Evolutionary conservation across 2,888 invertebrate genomes (phyloP).

Genomic region (Anticlea derivata): DNA sequence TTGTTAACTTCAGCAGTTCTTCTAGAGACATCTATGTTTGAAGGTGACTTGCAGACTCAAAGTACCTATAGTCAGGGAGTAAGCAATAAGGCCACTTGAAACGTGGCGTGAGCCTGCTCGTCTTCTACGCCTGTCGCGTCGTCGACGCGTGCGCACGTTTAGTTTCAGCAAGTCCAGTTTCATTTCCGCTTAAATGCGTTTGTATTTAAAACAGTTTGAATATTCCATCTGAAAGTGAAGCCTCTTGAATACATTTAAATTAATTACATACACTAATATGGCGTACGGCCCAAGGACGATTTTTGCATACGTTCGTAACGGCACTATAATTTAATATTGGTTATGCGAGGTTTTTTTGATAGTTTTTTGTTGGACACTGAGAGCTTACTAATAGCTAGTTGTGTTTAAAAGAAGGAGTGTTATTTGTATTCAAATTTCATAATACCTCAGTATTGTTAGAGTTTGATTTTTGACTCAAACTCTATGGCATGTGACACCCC

Average conservation of each 20-base stretch:
- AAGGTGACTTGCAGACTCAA: too few species aligned
- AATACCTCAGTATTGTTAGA: too few species aligned
- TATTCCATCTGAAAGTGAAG: conserved; percentile 66
- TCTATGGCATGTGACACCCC: too few species aligned
- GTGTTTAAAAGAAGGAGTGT: conserved; percentile 6
- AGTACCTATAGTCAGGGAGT: too few species aligned
- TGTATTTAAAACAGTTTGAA: conserved; percentile 66
- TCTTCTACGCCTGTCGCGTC: too few species aligned
- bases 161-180: conserved; percentile 49
- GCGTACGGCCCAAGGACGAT: conserved; percentile 72
- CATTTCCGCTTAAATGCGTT: conserved; percentile 62
- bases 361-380: conserved; percentile 36
- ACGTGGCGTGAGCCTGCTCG: background rate
- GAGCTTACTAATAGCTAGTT: conserved; percentile 34
- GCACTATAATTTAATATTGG: conserved; percentile 54
- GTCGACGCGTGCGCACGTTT: conserved; percentile 29
- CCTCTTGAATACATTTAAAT: conserved; percentile 73
- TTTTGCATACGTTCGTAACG: conserved; percentile 71
- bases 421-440: background rate
- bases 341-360: conserved; percentile 40
- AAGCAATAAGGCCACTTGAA: background rate
- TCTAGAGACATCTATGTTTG: too few species aligned
- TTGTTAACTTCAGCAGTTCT: too few species aligned
- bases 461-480: too few species aligned
- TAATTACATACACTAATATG: conserved; percentile 66